A percentile compares a stretch with the other conserved stretches of the same genome.
phyloP scores from a whole-genome alignment of 2,113 vertebrate species.

The Ameiurus melas region DNA sequence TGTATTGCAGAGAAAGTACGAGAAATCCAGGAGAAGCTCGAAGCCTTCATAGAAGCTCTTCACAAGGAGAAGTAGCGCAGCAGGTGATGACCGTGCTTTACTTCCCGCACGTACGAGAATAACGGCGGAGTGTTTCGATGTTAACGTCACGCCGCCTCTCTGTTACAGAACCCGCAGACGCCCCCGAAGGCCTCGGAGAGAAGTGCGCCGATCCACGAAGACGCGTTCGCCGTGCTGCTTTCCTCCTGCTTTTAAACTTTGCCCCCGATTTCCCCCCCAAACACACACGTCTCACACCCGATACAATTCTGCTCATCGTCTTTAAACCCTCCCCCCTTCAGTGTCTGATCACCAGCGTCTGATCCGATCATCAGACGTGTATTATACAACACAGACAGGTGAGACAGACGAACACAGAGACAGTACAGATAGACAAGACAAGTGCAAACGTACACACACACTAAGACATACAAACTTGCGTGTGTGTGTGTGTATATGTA shows the following conservation, averaged over 20 bases:
- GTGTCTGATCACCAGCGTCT: neutral
- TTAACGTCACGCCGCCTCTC: neutral
- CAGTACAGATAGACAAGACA: neutral
- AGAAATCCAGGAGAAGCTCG: slow-evolving; percentile 99
- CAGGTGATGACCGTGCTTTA: slow-evolving; percentile 54
- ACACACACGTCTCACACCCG: too few relatives aligned
- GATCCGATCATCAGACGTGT: neutral
- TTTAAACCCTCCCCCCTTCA: too few relatives aligned
- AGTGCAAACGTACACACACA: neutral
- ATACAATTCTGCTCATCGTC: too few relatives aligned
- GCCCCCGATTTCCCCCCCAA: neutral
- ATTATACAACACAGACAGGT: neutral
- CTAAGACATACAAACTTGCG: neutral
- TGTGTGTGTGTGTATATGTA: too few relatives aligned
- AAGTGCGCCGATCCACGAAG: slow-evolving; percentile 63
- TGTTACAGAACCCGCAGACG: slow-evolving; percentile 53
- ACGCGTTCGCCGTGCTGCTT: slow-evolving; percentile 26
- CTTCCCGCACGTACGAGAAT: neutral
- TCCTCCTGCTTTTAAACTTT: slow-evolving; percentile 58
- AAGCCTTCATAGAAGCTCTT: slow-evolving; percentile 98
- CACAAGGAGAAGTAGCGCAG: slow-evolving; percentile 90
- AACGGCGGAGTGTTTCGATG: rapidly evolving
- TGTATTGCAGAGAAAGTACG: slow-evolving; percentile 90
- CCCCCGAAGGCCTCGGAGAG: slow-evolving; percentile 47
- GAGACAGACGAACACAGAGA: neutral